A percentile compares a stretch with the other conserved stretches of the same genome.
Conservation (phyloP, 2,888 invertebrate species). For the Panzeria rudis region DNA sequence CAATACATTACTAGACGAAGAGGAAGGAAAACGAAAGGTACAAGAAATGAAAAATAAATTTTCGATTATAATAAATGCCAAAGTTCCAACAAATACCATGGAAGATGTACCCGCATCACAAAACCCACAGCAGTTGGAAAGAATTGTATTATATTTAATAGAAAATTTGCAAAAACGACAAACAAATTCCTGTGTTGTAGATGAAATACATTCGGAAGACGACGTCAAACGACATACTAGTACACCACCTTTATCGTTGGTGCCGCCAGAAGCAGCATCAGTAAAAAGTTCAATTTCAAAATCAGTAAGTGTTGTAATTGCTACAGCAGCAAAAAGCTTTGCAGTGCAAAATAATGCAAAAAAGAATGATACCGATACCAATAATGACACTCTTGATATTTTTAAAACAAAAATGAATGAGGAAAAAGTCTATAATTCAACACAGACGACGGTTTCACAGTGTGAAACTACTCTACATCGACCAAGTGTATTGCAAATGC, state of each 20-base stretch:
- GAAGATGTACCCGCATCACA: conserved; percentile 86
- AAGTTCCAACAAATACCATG: conserved; percentile 82
- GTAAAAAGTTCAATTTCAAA: conserved; percentile 83
- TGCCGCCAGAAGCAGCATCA: conserved; percentile 82
- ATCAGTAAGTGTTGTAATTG: conserved; percentile 83
- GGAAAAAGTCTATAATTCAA: conserved; percentile 29
- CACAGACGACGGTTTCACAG: background rate
- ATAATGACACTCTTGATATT: conserved; percentile 26
- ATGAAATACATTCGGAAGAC: conserved; percentile 67
- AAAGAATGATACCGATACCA: background rate
- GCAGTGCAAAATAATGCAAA: conserved; percentile 74
- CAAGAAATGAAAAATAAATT: conserved; percentile 92
- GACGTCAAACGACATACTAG: conserved; percentile 71
- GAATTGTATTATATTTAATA: conserved; percentile 89
- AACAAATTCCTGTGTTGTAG: conserved; percentile 70
- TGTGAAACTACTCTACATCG: conserved; percentile 38
- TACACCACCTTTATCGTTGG: conserved; percentile 80
- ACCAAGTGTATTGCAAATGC: conserved; percentile 71
- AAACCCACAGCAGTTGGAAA: conserved; percentile 88
- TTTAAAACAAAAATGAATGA: conserved; percentile 31
- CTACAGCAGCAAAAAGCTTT: conserved; percentile 80
- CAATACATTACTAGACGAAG: conserved; percentile 90
- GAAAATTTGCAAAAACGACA: conserved; percentile 83
- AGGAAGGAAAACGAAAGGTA: conserved; percentile 89
- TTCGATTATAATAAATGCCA: conserved; percentile 87